phyloP scores from a whole-genome alignment of 2,888 invertebrate genomes.

The Lucinisca nassula region DNA sequence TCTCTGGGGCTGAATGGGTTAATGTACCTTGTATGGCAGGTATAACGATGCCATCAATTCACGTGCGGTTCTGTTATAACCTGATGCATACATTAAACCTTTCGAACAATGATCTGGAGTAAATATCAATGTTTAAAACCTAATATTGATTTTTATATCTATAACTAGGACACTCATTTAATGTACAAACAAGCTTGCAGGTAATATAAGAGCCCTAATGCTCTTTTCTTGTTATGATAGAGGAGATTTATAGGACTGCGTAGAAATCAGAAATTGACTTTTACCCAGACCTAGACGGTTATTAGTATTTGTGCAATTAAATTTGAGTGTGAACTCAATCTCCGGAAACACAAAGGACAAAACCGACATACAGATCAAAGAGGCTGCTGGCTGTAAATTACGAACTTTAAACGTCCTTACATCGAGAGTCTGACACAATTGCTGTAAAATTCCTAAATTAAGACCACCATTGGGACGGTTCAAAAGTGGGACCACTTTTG shows the following conservation, averaged over 20 bases:
- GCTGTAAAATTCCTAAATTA: no score
- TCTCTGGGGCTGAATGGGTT: no score
- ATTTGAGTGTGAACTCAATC: background rate
- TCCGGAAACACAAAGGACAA: background rate
- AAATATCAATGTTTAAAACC: background rate
- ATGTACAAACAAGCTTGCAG: background rate
- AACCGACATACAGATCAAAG: background rate
- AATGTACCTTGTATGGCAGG: no score
- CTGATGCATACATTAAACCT: background rate
- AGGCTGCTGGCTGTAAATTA: no score
- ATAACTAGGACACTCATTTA: slow-evolving; percentile 3
- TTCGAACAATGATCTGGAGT: background rate
- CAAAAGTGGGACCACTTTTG: no score
- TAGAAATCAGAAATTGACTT: slow-evolving; percentile 13
- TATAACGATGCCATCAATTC: background rate
- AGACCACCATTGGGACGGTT: no score
- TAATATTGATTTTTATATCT: background rate
- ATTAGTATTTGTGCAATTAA: slow-evolving; percentile 10
- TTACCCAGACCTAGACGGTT: background rate
- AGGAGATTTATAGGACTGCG: background rate
- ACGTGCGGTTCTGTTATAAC: background rate
- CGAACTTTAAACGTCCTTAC: no score
- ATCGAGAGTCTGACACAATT: no score
- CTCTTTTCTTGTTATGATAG: slow-evolving; percentile 7
- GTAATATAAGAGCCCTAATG: slow-evolving; percentile 2